Percentiles rank a stretch among this genome's conserved stretches.
phyloP scores from a whole-genome alignment of 2,113 vertebrate species.

The Arizona elegans region DNA sequence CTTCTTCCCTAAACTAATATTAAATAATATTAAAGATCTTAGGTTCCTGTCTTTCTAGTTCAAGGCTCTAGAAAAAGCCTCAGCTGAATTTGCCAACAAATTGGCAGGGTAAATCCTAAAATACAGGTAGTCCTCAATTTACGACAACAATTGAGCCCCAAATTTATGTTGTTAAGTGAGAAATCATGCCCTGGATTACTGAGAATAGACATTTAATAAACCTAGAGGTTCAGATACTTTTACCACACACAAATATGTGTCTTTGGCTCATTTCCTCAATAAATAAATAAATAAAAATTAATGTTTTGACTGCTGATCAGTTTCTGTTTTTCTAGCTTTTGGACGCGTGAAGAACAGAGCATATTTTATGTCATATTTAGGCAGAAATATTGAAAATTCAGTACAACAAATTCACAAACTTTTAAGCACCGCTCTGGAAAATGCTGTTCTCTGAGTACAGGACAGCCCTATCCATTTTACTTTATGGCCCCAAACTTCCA shows the following conservation, averaged over 20 bases:
- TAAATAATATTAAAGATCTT: neutral
- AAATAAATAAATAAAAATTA: neutral
- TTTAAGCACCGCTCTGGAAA: neutral
- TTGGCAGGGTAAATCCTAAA: neutral
- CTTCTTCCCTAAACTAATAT: neutral
- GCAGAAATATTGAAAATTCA: neutral
- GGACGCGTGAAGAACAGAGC: neutral
- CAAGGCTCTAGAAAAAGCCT: neutral
- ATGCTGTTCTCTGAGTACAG: neutral
- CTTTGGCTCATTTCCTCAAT: neutral
- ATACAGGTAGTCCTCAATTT: too few relatives aligned
- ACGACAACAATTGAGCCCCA: too few relatives aligned
- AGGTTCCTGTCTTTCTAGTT: neutral
- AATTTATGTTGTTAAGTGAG: too few relatives aligned
- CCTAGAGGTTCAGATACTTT: neutral
- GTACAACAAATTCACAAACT: neutral
- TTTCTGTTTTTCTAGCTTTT: neutral
- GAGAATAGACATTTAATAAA: neutral
- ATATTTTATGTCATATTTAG: neutral
- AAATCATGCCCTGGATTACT: too few relatives aligned
- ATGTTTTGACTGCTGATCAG: neutral
- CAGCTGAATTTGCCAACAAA: neutral
- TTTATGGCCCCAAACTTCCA: neutral
- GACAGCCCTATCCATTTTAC: neutral
- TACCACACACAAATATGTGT: neutral